Evolutionary conservation across 1,140 invertebrate genomes (phyloP).

Genomic region (Rhyzopertha dominica): DNA sequence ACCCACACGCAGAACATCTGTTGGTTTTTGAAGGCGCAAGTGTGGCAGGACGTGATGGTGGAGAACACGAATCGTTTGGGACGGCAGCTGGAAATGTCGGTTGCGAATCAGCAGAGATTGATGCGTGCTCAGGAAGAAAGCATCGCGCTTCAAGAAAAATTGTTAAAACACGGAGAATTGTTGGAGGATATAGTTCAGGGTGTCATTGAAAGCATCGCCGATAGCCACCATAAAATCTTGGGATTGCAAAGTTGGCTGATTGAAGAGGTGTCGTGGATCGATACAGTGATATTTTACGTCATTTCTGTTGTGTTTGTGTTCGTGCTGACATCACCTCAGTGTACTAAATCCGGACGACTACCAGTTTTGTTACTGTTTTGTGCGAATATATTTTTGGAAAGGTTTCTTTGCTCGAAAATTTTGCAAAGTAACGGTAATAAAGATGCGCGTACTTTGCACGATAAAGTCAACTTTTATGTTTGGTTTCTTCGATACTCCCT

Average conservation of each 20-base stretch:
- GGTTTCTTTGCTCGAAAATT: conserved; percentile 31
- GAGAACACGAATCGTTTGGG: conserved; percentile 40
- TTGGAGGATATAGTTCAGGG: conserved; percentile 43
- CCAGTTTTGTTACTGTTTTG: conserved; percentile 31
- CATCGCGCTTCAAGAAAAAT: conserved; percentile 51
- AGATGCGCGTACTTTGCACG: conserved; percentile 18
- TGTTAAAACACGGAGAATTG: conserved; percentile 49
- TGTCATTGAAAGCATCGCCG: conserved; percentile 32
- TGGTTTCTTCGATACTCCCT: conserved; percentile 33
- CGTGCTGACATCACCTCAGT: conserved; percentile 31
- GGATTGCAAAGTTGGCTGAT: conserved; percentile 40
- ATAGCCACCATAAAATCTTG: conserved; percentile 36
- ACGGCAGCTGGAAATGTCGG: conserved; percentile 36
- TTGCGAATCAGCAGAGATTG: conserved; percentile 43
- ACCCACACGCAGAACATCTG: conserved; percentile 66
- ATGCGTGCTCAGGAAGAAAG: conserved; percentile 53
- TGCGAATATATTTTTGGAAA: conserved; percentile 31
- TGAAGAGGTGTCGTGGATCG: conserved; percentile 43
- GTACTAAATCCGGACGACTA: conserved; percentile 31
- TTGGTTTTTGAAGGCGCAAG: conserved; percentile 59
- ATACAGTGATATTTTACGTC: conserved; percentile 40
- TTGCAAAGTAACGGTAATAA: conserved; percentile 13
- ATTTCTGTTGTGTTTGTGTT: conserved; percentile 27
- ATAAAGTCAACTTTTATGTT: conserved; percentile 28
- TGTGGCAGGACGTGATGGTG: conserved; percentile 61